Conservation (phyloP, 2,888 invertebrate genomes). For the Argyresthia albistria region DNA sequence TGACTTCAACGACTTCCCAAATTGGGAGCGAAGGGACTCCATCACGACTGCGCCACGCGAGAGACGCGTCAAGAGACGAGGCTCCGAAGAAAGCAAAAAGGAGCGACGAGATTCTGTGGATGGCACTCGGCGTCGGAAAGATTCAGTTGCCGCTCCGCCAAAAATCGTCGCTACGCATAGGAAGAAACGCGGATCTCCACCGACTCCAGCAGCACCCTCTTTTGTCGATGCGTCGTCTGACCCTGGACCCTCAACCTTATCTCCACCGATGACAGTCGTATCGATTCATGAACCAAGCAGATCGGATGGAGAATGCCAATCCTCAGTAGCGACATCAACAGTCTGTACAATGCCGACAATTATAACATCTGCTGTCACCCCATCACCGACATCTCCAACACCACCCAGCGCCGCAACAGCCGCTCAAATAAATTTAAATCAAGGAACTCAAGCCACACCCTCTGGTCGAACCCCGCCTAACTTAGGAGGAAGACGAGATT, state of each 20-base stretch:
- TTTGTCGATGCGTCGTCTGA: constrained; percentile 76
- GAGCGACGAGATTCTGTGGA: constrained; percentile 78
- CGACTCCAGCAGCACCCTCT: constrained; percentile 56
- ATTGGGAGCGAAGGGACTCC: constrained; percentile 80
- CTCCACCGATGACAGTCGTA: constrained; percentile 61
- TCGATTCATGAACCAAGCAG: constrained; percentile 62
- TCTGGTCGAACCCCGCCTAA: constrained; percentile 54
- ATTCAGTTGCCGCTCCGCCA: constrained; percentile 75
- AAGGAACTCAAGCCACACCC: constrained; percentile 35
- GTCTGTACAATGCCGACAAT: constrained; percentile 28
- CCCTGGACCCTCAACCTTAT: constrained; percentile 70
- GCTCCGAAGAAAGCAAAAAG: constrained; percentile 72
- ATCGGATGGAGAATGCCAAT: constrained; percentile 76
- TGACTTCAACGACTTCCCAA: constrained; percentile 80
- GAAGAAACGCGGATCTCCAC: constrained; percentile 63
- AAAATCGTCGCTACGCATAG: constrained; percentile 75
- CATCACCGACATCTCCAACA: constrained; percentile 86
- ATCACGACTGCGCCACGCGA: constrained; percentile 63
- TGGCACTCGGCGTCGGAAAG: constrained; percentile 78
- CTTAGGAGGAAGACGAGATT: constrained; percentile 79
- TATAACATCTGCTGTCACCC: constrained; percentile 75
- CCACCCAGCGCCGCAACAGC: constrained; percentile 41
- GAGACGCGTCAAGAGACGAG: constrained; percentile 67
- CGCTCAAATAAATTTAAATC: constrained; percentile 15
- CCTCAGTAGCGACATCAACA: constrained; percentile 70